Conservation (phyloP, 1,140 invertebrate genomes). For the Wasmannia auropunctata region DNA sequence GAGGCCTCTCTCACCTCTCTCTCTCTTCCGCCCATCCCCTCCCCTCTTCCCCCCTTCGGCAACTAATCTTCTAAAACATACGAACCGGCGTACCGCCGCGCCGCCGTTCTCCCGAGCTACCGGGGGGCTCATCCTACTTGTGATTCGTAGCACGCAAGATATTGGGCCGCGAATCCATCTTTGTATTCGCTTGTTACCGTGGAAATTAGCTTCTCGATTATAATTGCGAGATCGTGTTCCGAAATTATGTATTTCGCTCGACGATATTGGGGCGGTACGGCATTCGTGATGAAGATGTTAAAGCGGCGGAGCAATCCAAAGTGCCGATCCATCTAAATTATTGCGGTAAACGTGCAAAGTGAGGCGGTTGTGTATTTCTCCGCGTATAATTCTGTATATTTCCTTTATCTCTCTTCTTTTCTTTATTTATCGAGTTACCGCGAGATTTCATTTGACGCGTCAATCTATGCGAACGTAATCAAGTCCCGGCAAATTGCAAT, state of each 20-base stretch:
- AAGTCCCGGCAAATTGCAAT: conserved; percentile 7
- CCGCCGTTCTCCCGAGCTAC: conserved; percentile 30
- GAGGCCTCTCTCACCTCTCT: conserved; percentile 45
- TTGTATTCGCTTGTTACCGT: conserved; percentile 33
- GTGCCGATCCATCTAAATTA: conserved; percentile 31
- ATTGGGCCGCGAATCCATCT: conserved; percentile 30
- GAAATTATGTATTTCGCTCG: conserved; percentile 58
- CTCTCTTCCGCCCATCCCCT: not conserved
- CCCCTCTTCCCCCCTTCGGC: conserved; percentile 58
- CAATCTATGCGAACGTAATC: conserved; percentile 33
- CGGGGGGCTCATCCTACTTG: conserved; percentile 58
- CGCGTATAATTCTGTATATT: too few relatives aligned
- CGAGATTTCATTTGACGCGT: conserved; percentile 11
- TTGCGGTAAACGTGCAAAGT: not conserved
- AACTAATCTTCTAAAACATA: conserved; percentile 78
- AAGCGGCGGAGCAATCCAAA: not conserved
- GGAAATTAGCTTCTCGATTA: conserved; percentile 53
- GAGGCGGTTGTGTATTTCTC: not conserved
- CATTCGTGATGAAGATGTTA: conserved; percentile 28
- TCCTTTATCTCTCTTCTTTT: not conserved
- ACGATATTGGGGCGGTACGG: conserved; percentile 23
- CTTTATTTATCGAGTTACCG: not conserved
- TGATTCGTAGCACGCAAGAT: conserved; percentile 67
- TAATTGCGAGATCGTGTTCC: conserved; percentile 49
- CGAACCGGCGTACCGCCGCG: conserved; percentile 45